Evolutionary conservation across 2,113 vertebrate genomes (phyloP).

Genomic region (Gadus macrocephalus): DNA sequence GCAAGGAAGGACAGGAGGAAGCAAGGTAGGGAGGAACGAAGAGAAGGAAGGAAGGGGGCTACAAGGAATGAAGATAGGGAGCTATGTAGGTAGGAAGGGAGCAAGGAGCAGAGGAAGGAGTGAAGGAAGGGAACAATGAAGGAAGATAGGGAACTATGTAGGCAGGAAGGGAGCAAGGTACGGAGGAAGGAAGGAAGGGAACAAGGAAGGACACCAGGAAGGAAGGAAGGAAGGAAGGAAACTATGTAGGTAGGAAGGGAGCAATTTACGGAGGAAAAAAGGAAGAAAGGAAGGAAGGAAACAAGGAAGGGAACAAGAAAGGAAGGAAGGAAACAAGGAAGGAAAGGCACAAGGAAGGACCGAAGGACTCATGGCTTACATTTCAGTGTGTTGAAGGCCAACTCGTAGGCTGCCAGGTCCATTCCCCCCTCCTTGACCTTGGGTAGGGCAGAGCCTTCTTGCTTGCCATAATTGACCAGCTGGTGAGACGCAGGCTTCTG

Average conservation of each 20-base stretch:
- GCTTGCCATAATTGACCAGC: constrained; percentile 72
- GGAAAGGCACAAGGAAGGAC: background rate
- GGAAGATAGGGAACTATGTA: background rate
- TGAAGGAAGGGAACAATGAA: too few species aligned
- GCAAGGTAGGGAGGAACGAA: too few species aligned
- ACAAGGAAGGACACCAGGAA: background rate
- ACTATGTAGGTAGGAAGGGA: too few species aligned
- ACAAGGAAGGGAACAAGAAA: background rate
- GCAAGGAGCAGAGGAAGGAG: background rate
- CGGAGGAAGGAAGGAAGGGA: background rate
- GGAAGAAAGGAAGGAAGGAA: too few species aligned
- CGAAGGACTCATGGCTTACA: constrained; percentile 74
- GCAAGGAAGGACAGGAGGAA: background rate
- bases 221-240: background rate
- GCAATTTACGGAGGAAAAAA: too few species aligned
- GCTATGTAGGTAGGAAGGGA: background rate
- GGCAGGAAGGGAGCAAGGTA: background rate
- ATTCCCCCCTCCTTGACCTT: constrained; percentile 65
- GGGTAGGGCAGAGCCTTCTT: constrained; percentile 28
- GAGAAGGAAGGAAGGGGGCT: too few species aligned
- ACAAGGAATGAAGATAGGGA: too few species aligned
- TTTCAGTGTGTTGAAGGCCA: constrained; percentile 86
- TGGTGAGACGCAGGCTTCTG: constrained; percentile 65
- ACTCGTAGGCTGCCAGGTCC: constrained; percentile 68
- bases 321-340: background rate